A percentile compares a stretch with the other conserved stretches of the same genome.
These are phyloP conservation scores for Hermaeophaga mercurialis DNA, from an alignment of 2,888 invertebrate genomes.

Conservation along the genomic window DNA sequence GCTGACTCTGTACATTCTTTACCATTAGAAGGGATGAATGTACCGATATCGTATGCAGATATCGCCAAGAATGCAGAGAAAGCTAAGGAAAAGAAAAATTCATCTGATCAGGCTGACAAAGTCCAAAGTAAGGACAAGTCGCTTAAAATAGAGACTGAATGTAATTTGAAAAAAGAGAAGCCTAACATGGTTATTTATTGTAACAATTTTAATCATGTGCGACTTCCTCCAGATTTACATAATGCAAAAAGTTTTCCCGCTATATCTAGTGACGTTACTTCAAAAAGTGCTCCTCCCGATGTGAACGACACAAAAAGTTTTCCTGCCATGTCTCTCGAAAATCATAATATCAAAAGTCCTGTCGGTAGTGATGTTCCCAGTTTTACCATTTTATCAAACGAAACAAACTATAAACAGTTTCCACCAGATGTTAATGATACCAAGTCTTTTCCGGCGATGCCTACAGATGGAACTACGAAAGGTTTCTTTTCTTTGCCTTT, in stretches of 20 bases:
- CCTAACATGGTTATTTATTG: background rate
- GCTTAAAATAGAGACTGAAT: slow-evolving; percentile 27
- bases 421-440: slow-evolving; percentile 24
- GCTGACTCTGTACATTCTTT: slow-evolving; percentile 85
- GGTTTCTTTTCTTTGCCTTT: slow-evolving; percentile 6
- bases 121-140: slow-evolving; percentile 40
- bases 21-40: slow-evolving; percentile 62
- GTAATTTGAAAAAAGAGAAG: slow-evolving; percentile 5
- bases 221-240: slow-evolving; percentile 19
- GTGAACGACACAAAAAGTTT: slow-evolving; percentile 51
- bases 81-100: slow-evolving; percentile 46
- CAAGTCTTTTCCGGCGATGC: slow-evolving; percentile 25
- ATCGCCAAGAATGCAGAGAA: slow-evolving; percentile 67
- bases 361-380: background rate
- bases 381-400: background rate
- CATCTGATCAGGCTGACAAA: slow-evolving; percentile 40
- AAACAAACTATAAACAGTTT: background rate
- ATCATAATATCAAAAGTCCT: slow-evolving; percentile 8
- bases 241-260: slow-evolving; percentile 15
- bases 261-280: slow-evolving; percentile 17
- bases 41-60: slow-evolving; percentile 74
- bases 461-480: slow-evolving; percentile 16
- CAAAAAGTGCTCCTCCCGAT: slow-evolving; percentile 39
- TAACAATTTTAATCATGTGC: slow-evolving; percentile 5
- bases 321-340: slow-evolving; percentile 48